phyloP scores from a whole-genome alignment of 92 coral and sea anemone species.

The Palythoa caribaeorum region DNA sequence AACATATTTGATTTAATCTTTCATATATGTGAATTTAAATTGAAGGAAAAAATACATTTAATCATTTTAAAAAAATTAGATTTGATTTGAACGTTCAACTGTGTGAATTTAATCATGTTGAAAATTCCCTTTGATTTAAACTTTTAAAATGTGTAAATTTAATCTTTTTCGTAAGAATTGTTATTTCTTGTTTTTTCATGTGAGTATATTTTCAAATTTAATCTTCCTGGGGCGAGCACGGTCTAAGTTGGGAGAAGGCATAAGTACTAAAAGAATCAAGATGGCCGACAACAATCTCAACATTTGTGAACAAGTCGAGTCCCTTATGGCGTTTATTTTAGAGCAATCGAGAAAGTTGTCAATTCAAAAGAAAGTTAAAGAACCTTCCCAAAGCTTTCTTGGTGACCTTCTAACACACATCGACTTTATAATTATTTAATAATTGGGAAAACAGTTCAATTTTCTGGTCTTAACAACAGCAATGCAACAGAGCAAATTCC shows the following conservation, averaged over 20 bases:
- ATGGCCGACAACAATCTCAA: constrained; percentile 9
- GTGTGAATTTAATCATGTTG: constrained; percentile 8
- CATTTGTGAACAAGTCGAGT: constrained; percentile 29
- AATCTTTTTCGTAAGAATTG: neutral
- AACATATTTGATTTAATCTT: neutral
- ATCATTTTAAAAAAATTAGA: neutral
- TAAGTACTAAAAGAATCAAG: constrained; percentile 19
- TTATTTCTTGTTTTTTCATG: neutral
- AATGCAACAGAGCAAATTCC: no score
- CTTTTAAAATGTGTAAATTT: constrained; percentile 13
- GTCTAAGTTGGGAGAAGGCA: constrained; percentile 17
- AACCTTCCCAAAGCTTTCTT: neutral
- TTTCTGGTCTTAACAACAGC: no score
- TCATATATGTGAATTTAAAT: constrained; percentile 5
- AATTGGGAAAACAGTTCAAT: no score
- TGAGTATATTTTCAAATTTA: neutral
- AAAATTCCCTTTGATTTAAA: neutral
- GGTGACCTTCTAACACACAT: constrained; percentile 7
- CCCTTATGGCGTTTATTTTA: constrained; percentile 36
- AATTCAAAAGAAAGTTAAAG: constrained; percentile 16
- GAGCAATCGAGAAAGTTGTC: constrained; percentile 35
- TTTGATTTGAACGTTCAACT: constrained; percentile 11
- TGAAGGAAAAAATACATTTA: constrained; percentile 5
- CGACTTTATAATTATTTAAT: neutral
- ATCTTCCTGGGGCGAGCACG: constrained; percentile 33